Conservation (phyloP, 2,888 invertebrate genomes). For the Meteorus colon region DNA sequence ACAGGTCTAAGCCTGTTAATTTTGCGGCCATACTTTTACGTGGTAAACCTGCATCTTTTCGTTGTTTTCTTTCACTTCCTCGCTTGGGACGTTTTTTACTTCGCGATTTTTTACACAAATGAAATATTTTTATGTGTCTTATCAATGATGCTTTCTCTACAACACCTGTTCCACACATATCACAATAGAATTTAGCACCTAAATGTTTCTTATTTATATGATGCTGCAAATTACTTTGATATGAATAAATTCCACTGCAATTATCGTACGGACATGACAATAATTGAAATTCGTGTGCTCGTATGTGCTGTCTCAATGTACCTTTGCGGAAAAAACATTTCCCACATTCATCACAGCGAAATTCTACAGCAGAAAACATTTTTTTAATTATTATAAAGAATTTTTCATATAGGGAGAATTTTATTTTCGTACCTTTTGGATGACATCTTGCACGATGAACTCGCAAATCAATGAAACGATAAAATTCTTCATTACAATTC, state of each 20-base stretch:
- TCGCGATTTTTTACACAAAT: constrained; percentile 48
- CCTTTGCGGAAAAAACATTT: neutral
- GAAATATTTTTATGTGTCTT: constrained; percentile 56
- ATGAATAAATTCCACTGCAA: constrained; percentile 74
- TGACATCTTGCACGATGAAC: constrained; percentile 74
- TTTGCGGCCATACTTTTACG: constrained; percentile 56
- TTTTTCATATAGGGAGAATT: too few species aligned
- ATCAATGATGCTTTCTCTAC: constrained; percentile 53
- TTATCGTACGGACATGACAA: constrained; percentile 68
- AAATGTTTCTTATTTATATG: constrained; percentile 76
- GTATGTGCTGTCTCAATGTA: neutral
- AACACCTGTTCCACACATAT: constrained; percentile 56
- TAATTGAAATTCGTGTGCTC: constrained; percentile 44
- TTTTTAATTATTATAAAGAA: neutral
- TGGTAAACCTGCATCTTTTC: constrained; percentile 57
- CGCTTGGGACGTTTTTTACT: constrained; percentile 38
- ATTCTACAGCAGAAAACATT: constrained; percentile 25
- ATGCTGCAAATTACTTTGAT: constrained; percentile 76
- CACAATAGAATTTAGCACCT: constrained; percentile 71
- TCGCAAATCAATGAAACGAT: constrained; percentile 74
- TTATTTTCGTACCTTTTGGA: constrained; percentile 58
- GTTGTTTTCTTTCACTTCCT: constrained; percentile 42
- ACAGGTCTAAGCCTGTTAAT: constrained; percentile 58
- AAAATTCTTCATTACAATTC: constrained; percentile 74
- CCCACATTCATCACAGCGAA: constrained; percentile 16